Percentiles rank a stretch among this genome's conserved stretches.
Evolutionary conservation across 2,888 invertebrate species (phyloP).

Genomic region (Calameuta pallipes): DNA sequence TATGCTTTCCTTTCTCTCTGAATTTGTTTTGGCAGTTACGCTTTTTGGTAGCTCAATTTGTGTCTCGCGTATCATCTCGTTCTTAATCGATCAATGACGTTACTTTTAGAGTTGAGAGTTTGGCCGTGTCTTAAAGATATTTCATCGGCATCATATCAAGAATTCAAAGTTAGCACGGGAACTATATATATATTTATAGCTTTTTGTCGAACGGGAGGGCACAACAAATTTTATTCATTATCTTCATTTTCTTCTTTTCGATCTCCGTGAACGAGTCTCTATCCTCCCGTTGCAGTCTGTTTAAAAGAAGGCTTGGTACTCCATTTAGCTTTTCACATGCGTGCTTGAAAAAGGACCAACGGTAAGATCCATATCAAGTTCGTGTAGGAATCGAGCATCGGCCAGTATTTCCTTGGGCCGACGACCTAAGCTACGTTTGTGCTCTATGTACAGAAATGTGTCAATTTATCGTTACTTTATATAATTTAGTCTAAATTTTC

Average conservation of each 20-base stretch:
- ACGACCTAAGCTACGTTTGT: constrained; percentile 50
- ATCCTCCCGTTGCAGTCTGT: neutral
- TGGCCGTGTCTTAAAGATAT: neutral
- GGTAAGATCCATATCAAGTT: constrained; percentile 3
- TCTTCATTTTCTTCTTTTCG: neutral
- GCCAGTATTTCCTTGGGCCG: constrained; percentile 22
- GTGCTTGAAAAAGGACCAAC: neutral
- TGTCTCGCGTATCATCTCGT: neutral
- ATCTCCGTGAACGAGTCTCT: neutral
- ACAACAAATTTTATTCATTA: neutral
- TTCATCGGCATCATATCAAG: neutral
- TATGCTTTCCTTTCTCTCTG: neutral
- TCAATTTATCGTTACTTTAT: constrained; percentile 33
- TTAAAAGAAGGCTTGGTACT: neutral
- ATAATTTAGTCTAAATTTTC: constrained; percentile 44
- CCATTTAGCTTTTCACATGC: neutral
- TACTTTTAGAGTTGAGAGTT: neutral
- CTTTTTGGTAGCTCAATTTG: neutral
- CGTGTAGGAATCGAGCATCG: constrained; percentile 6
- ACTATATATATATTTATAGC: neutral
- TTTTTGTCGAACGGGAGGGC: neutral
- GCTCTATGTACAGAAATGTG: constrained; percentile 57
- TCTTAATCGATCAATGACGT: neutral
- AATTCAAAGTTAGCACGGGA: neutral
- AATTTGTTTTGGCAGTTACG: neutral